phyloP scores from a whole-genome alignment of 2,113 vertebrate genomes.

The Murina feae region DNA sequence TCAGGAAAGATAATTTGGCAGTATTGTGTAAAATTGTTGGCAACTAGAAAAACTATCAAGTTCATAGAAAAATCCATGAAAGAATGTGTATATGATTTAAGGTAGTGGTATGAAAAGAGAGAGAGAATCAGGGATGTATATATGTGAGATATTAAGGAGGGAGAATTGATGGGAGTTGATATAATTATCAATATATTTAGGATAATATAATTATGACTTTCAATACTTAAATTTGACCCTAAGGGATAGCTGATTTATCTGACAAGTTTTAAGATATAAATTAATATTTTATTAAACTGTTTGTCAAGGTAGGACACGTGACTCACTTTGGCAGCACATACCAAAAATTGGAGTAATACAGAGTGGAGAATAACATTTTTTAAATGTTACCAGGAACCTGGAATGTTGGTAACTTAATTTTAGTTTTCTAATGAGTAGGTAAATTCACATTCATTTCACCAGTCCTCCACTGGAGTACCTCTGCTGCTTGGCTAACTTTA shows the following conservation, averaged over 20 bases:
- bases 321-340: conserved; percentile 10
- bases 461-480: background rate
- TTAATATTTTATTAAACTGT: background rate
- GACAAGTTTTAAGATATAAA: background rate
- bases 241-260: background rate
- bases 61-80: background rate
- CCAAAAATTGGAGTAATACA: background rate
- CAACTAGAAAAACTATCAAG: background rate
- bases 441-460: background rate
- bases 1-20: background rate
- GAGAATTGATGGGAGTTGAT: background rate
- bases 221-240: background rate
- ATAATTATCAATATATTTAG: conserved; percentile 17
- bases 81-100: background rate
- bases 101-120: background rate
- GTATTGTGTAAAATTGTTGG: background rate
- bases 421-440: background rate
- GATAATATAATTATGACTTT: background rate
- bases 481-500: background rate
- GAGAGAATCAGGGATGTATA: background rate
- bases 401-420: conserved; percentile 30
- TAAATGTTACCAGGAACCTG: background rate
- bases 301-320: background rate
- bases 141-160: background rate
- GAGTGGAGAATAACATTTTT: background rate